Conservation (phyloP, 2,888 invertebrate genomes). For the Brassicogethes aeneus region DNA sequence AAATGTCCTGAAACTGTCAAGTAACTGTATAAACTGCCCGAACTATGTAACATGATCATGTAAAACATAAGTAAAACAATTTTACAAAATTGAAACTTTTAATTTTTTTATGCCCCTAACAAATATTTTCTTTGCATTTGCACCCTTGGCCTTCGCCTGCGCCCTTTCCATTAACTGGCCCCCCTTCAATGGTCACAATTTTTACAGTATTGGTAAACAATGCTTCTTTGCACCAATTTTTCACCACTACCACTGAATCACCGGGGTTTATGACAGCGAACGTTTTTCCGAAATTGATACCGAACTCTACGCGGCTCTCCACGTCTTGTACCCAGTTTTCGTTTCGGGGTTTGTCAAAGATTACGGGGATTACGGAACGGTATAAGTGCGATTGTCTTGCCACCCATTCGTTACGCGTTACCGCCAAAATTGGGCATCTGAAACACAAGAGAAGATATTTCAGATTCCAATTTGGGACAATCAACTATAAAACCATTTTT, state of each 20-base stretch:
- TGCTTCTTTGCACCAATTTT: conserved; percentile 50
- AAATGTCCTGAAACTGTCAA: no score
- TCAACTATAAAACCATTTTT: no score
- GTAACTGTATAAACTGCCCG: no score
- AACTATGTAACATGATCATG: no score
- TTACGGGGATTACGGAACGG: conserved; percentile 44
- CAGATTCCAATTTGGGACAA: background rate
- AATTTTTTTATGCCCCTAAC: no score
- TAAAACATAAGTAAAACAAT: no score
- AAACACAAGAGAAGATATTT: no score
- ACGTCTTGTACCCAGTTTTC: conserved; percentile 38
- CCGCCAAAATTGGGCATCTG: conserved; percentile 59
- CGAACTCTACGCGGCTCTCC: conserved; percentile 47
- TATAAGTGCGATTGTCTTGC: conserved; percentile 58
- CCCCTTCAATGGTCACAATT: no score
- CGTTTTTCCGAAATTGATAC: conserved; percentile 48
- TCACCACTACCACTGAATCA: conserved; percentile 58
- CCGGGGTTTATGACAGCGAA: conserved; percentile 53
- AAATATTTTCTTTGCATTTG: no score
- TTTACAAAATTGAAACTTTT: no score
- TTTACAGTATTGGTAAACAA: conserved; percentile 61
- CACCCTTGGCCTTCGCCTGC: no score
- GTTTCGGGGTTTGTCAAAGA: conserved; percentile 36
- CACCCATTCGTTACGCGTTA: conserved; percentile 56
- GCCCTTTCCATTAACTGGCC: no score